These are phyloP conservation scores for Cydia strobilella DNA, from an alignment of 1,140 invertebrate species.

Conservation along the genomic window DNA sequence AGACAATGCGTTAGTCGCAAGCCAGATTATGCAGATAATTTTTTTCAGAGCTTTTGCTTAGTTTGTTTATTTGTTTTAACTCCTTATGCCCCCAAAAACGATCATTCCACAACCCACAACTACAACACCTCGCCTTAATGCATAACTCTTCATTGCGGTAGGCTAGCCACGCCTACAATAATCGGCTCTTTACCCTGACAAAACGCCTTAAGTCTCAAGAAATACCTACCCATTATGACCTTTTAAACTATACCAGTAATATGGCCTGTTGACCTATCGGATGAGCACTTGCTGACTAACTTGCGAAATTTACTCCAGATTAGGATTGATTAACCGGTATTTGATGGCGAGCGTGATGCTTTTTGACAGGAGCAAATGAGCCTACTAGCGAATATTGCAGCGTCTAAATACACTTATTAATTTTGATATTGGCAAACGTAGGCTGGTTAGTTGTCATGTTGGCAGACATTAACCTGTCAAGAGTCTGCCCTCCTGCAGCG, in stretches of 20 bases:
- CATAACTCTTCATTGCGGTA: constrained; percentile 3
- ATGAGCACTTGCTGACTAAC: background rate
- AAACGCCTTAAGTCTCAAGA: background rate
- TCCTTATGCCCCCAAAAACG: background rate
- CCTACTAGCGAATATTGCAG: background rate
- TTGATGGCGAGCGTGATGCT: background rate
- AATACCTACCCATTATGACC: background rate
- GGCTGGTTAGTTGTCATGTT: too few species aligned
- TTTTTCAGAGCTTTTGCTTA: too few species aligned
- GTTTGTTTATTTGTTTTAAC: too few species aligned
- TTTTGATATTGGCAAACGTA: background rate
- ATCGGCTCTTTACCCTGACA: background rate
- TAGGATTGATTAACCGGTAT: background rate
- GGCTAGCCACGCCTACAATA: background rate
- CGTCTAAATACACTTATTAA: background rate
- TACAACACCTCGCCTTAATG: background rate
- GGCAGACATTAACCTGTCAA: too few species aligned
- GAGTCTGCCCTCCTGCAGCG: too few species aligned
- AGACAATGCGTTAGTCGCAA: too few species aligned
- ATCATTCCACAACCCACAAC: background rate
- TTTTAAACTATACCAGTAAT: background rate
- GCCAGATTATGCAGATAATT: too few species aligned
- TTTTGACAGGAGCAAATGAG: background rate
- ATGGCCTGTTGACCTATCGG: background rate
- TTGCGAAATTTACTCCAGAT: constrained; percentile 3